Percentiles rank a stretch among this genome's conserved stretches.
These are phyloP conservation scores for Zophobas morio DNA, from an alignment of 1,140 invertebrate genomes.

Conservation along the genomic window DNA sequence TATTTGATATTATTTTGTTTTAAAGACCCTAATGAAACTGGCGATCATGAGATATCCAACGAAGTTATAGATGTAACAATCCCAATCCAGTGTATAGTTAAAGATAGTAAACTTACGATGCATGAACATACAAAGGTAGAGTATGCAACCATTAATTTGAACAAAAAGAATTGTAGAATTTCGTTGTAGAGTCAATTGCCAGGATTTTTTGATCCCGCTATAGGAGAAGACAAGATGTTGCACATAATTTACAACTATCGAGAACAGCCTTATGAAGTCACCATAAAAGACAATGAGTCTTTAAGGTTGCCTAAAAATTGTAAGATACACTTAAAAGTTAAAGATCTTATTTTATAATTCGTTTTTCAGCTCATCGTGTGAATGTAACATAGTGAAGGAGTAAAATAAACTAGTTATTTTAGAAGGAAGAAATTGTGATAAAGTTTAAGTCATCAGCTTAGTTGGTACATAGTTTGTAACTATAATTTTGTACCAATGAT, in stretches of 20 bases:
- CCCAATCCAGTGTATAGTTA: slow-evolving; percentile 93
- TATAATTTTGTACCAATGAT: slow-evolving; percentile 49
- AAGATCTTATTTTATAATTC: slow-evolving; percentile 23
- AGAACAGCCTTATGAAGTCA: slow-evolving; percentile 82
- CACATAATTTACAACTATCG: slow-evolving; percentile 90
- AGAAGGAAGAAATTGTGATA: slow-evolving; percentile 31
- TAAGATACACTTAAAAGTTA: slow-evolving; percentile 53
- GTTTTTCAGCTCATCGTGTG: slow-evolving; percentile 60
- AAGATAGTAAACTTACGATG: slow-evolving; percentile 89
- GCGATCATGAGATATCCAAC: slow-evolving; percentile 63
- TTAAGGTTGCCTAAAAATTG: slow-evolving; percentile 80
- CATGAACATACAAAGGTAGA: slow-evolving; percentile 89
- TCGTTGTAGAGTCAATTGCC: slow-evolving; percentile 89
- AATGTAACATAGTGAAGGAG: slow-evolving; percentile 57
- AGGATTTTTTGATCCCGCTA: slow-evolving; percentile 97
- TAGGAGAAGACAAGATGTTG: slow-evolving; percentile 93
- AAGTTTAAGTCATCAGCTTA: slow-evolving; percentile 40
- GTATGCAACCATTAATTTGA: background rate
- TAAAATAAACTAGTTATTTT: slow-evolving; percentile 31
- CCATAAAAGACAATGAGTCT: slow-evolving; percentile 84
- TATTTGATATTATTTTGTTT: slow-evolving; percentile 28
- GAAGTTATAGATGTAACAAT: slow-evolving; percentile 94
- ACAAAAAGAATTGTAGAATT: slow-evolving; percentile 44
- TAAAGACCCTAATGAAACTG: slow-evolving; percentile 55
- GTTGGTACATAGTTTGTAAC: slow-evolving; percentile 52